Base-by-base conservation (phyloP, 2,113 vertebrate genomes). In the Rhinogobius similis region DNA sequence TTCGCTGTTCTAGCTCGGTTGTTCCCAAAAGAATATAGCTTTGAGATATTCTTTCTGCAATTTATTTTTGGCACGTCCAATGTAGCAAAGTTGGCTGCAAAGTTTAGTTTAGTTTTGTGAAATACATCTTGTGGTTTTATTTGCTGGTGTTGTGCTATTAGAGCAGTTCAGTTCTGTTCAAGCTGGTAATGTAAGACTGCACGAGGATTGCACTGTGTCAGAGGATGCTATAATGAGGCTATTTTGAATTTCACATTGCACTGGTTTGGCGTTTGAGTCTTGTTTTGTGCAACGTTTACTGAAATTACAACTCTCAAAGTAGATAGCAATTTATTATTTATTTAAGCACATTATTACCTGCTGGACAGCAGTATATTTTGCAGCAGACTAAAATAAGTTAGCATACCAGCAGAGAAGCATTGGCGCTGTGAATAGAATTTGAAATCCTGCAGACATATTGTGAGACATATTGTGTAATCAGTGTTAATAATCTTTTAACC, bases 111-210 rank as follows among this genome's bases (percentile, higher is more conserved):
- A 18, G 38, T 46, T 38, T 26, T 26, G 70, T 41, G 52, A 62
- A 68, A 53, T 7, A 20, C 2, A n/a, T 36, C 20, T 61, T 41
- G 21, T 56, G 59, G 20, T 62, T 69, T 36, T 20, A 9, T 48
- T 48, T 48, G 12, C 12, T 43, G n/a, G n/a, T n/a, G n/a, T n/a
- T 44, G 43, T 20, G 18, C 44, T 38, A 65, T 58, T 58, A 65
- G 67, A 43, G 14, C 10, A 46, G 32, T 75, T 80, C 64, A 66
- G 56, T 64, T n/a, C n/a, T 41, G 44, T 65, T 70, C 50, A 77
- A 70, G 63, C 63, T 53, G 56, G 46, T 14, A 44, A 18, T 2
- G 18, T 16, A 39, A 5, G 29, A 24, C 53, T 56, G 62, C n/a
- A n/a, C n/a, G n/a, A n/a, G n/a, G n/a, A n/a, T 43, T 50, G 23